Evolutionary conservation across 2,888 invertebrate genomes (phyloP), one percentile per base, ranked within the genome.

Genomic region (Leptopilina syphax): DNA sequence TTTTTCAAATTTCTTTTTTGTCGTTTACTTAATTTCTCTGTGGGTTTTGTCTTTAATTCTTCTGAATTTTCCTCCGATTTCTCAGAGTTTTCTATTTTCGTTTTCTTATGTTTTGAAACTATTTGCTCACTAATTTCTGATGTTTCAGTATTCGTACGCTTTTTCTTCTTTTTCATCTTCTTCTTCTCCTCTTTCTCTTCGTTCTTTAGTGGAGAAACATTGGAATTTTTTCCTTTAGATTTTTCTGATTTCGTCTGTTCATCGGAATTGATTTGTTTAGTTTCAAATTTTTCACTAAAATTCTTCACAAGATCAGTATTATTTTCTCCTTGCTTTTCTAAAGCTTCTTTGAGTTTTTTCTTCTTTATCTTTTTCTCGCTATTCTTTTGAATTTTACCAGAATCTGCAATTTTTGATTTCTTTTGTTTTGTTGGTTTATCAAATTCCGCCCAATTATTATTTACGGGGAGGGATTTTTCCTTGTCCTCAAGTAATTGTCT

Each of bases 381-480:
- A 13, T 3, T 13, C 60, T 24, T 57, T 10, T 57, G 34, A 27
- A 73, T 77, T 77, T 50, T 80, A 9, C 34, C 68, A n/a, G 57
- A 47, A 66, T 54, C 63, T 73, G 67, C 68, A 47, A 18, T 67
- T 76, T 85, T 93, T 92, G 54, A 73, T 79, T 85, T 78, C 77
- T 79, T 80, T 68, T 79, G 70, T 78, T 78, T 80, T 10, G 10
- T 50, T 7, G 76, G 82, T 41, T 83, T 85, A 82, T 88, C 91
- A 84, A 92, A 91, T 80, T 89, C 89, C 13, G 90, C 90, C 92
- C 92, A 92, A 78, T 88, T 86, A 24, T 84, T 85, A 65, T 84
- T 85, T 79, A 78, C 84, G 54, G 80, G 79, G 68, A 88, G 91
- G 77, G 93, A 92, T 80, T 18, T 24, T 8, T 63, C 63, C 8